Conservation (phyloP, 1,140 invertebrate species). For the Mylabris phalerata region DNA sequence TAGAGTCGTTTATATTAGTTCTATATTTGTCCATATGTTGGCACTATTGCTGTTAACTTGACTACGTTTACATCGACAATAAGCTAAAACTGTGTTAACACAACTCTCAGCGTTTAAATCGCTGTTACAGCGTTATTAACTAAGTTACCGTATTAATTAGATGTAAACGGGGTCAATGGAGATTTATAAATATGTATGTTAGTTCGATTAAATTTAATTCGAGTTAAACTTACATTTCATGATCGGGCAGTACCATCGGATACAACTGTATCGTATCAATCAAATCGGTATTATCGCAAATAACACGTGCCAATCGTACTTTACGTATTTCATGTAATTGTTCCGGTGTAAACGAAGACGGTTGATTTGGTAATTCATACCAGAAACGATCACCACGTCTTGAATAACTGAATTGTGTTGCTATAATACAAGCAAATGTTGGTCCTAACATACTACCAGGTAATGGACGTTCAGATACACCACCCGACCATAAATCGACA, state of each 20-base stretch:
- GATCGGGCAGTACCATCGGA: slow-evolving; percentile 86
- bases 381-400: slow-evolving; percentile 92
- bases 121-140: too few species aligned
- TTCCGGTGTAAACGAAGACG: slow-evolving; percentile 83
- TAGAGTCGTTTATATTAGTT: too few species aligned
- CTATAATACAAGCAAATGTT: slow-evolving; percentile 93
- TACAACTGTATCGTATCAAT: slow-evolving; percentile 89
- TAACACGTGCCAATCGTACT: slow-evolving; percentile 73
- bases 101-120: too few species aligned
- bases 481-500: slow-evolving; percentile 88
- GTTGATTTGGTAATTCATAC: slow-evolving; percentile 89
- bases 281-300: slow-evolving; percentile 93
- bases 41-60: too few species aligned
- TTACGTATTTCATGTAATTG: slow-evolving; percentile 89
- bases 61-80: too few species aligned
- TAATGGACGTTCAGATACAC: slow-evolving; percentile 81
- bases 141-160: too few species aligned
- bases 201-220: background rate
- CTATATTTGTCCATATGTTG: too few species aligned
- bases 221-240: slow-evolving; percentile 72
- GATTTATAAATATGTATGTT: too few species aligned
- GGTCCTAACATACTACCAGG: slow-evolving; percentile 87
- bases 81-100: too few species aligned
- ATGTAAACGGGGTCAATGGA: too few species aligned
- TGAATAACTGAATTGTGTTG: slow-evolving; percentile 89